These are phyloP conservation scores for Myotis brandtii DNA, from an alignment of 2,113 vertebrate species.

Conservation along the genomic window DNA sequence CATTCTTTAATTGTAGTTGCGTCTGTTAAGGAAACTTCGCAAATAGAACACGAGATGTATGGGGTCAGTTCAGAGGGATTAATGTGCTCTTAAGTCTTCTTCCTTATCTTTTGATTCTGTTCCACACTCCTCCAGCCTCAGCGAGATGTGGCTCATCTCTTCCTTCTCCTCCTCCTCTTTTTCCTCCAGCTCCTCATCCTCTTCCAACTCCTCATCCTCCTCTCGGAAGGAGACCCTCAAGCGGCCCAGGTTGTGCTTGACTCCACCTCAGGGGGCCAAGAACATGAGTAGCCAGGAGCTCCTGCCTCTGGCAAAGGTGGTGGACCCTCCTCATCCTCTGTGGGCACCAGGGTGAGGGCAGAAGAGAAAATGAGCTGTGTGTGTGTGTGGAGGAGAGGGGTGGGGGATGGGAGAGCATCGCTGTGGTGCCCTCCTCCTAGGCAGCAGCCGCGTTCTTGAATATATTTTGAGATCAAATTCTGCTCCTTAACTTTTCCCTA, in stretches of 20 bases:
- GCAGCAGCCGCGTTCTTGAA: constrained; percentile 42
- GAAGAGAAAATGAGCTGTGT: constrained; percentile 66
- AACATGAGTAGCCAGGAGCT: constrained; percentile 72
- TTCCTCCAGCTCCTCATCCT: constrained; percentile 77
- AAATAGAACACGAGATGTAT: no score
- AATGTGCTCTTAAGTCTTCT: no score
- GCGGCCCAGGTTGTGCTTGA: constrained; percentile 68
- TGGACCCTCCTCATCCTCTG: constrained; percentile 36
- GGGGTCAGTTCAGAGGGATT: no score
- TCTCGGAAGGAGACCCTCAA: constrained; percentile 70
- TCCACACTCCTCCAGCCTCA: background rate
- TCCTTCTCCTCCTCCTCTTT: constrained; percentile 81
- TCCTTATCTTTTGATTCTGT: no score
- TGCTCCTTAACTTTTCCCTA: background rate
- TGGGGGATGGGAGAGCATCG: constrained; percentile 40
- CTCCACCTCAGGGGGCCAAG: constrained; percentile 72
- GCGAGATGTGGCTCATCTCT: constrained; percentile 80
- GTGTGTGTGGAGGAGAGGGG: background rate
- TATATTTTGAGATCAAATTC: background rate
- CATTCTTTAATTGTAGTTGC: no score
- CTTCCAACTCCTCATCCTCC: constrained; percentile 70
- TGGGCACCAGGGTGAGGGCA: constrained; percentile 45
- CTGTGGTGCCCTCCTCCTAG: constrained; percentile 1
- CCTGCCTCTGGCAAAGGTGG: constrained; percentile 54
- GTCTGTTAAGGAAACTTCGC: no score